Evolutionary conservation across 2,888 invertebrate species (phyloP), one percentile per base, ranked within the genome.

Genomic region (Thymelicus acteon): DNA sequence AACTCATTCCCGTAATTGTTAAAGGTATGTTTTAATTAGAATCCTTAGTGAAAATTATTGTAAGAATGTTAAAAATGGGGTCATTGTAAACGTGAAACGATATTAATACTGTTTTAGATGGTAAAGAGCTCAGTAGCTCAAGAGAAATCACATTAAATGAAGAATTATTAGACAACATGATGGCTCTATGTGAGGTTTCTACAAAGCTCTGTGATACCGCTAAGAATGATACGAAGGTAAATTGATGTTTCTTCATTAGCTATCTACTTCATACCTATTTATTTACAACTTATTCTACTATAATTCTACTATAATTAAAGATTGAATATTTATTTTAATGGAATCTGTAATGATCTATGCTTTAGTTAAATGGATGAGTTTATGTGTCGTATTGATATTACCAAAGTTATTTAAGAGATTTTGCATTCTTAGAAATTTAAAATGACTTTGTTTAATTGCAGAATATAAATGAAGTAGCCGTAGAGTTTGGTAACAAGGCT

Each of bases 401-500:
- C 31, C 31, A 1, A 31, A 31, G 31, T 31, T 31, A 31, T 31
- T 31, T 31, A 31, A 31, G 31, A 31, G 31, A 2, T 31, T 5
- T 2, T 31, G 31, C 5, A 1, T 31, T 31, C 3, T 5, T 8
- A 40, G 40, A 8, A 40, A 8, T 49, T 52, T 19, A 19, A 7
- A 5, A 7, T 8, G n/a, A 6, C 7, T 7, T 24, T 54, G 7
- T 54, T n/a, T 24, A 19, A 52, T 54, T 54, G 4, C 76, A 91
- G 90, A 85, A 83, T 72, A 67, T 87, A 57, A 88, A 88, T 71
- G 83, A 84, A 0, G 80, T 82, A 0, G 86, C 89, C 0, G 77
- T 89, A 1, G 76, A 79, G 7, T 89, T 87, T 58, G 87, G 86
- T 0, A 81, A 88, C 61, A 82, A 80, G 8, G 84, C 87, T 0